Evolutionary conservation across 2,888 invertebrate genomes (phyloP), one percentile per base, ranked within the genome.

Genomic region (Didymodactylos carnosus): DNA sequence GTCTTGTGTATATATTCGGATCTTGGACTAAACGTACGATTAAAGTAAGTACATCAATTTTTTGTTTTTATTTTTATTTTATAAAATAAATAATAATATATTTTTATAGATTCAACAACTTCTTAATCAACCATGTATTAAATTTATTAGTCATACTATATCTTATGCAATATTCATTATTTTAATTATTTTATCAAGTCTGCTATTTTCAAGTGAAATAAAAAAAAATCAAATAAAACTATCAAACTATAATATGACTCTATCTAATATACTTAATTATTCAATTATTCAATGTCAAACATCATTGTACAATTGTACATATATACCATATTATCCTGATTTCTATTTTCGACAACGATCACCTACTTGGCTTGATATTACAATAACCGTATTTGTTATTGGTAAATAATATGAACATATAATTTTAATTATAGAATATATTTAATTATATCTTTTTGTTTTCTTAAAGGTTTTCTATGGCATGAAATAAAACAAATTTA

Each of bases 81-180:
- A 16, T 39, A 23, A 19, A 35, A 19, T 5, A 16, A 51, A 27
- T 51, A 39, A 35, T 35, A 23, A 29, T 19, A 25, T 35, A 25
- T 40, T 70, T 41, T 7, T 75, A 49, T 43, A 75, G 81, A 76
- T 80, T n/a, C 80, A 80, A 8, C 77, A 77, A n/a, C 78, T 80
- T 14, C 76, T 82, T 40, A 76, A 77, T 51, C 80, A 79, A 51
- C 82, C 82, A 8, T 80, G 80, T 76, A 79, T 82, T 14, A 82
- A 82, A 77, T 82, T 82, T 76, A 75, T 80, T 23, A 79, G 79
- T 11, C 81, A 82, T 75, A 79, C 80, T 14, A 75, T 79, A 43
- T 81, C 82, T 49, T 82, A 80, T 75, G 72, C 80, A 35, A 73
- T 78, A 8, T 82, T 82, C 76, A 78, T 82, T 41, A 76, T 78